Conservation (phyloP, 2,113 vertebrate species). For the Varanus komodoensis region DNA sequence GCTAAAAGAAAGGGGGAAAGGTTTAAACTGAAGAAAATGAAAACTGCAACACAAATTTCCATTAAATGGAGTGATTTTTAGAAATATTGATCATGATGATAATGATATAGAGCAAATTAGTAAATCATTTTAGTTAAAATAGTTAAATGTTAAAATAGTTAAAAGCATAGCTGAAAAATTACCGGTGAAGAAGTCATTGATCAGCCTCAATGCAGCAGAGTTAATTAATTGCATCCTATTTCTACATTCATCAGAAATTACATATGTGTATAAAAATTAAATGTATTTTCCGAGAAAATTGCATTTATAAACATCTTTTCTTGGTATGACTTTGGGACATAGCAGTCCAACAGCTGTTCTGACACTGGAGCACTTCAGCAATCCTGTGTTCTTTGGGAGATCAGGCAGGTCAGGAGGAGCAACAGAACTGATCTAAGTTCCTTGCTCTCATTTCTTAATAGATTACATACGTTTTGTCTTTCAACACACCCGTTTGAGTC, state of each 20-base stretch:
- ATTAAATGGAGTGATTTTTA: not conserved
- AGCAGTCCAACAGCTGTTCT: no score
- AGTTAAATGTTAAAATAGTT: not conserved
- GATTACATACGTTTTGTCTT: no score
- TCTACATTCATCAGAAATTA: not conserved
- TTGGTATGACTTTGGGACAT: not conserved
- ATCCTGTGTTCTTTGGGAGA: no score
- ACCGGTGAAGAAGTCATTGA: not conserved
- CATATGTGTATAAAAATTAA: not conserved
- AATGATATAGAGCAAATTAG: not conserved
- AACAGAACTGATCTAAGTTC: no score
- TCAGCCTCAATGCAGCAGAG: not conserved
- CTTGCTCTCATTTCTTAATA: no score
- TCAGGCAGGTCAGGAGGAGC: no score
- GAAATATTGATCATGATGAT: not conserved
- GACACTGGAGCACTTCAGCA: no score
- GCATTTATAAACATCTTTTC: not conserved
- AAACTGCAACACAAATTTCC: not conserved
- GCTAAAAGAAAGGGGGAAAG: not conserved
- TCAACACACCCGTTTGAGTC: no score
- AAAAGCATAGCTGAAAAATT: not conserved
- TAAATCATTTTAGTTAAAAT: not conserved
- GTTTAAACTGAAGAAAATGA: not conserved
- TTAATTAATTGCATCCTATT: not conserved
- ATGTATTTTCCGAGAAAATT: not conserved